Conservation (phyloP, 2,888 invertebrate species). For the Auanema sp. region DNA sequence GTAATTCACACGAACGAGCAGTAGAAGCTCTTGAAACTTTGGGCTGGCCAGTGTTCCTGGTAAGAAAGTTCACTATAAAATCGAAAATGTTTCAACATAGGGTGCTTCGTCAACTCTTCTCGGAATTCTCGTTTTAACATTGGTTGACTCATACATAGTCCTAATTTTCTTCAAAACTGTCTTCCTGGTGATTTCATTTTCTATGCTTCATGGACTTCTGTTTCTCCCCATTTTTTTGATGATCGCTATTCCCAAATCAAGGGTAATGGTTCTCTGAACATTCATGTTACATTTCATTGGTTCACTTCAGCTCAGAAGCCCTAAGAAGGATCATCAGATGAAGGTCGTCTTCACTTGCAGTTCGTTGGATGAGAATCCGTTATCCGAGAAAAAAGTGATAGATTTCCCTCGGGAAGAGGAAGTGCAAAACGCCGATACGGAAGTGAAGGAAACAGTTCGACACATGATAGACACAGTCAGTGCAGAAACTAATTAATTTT, state of each 20-base stretch:
- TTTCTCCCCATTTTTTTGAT: constrained; percentile 61
- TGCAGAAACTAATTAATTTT: no score
- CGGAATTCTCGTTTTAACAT: constrained; percentile 54
- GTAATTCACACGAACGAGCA: constrained; percentile 37
- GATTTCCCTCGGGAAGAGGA: no score
- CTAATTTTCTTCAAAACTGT: constrained; percentile 62
- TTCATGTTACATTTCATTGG: not conserved
- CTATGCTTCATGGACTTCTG: constrained; percentile 61
- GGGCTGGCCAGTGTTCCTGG: constrained; percentile 80
- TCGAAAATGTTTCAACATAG: constrained; percentile 15
- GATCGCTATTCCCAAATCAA: constrained; percentile 29
- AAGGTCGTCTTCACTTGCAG: constrained; percentile 4
- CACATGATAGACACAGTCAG: no score
- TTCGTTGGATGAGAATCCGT: not conserved
- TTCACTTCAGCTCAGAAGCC: not conserved
- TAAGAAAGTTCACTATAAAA: constrained; percentile 7
- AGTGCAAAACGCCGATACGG: no score
- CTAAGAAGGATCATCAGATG: not conserved
- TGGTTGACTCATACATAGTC: constrained; percentile 60
- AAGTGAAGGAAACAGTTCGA: no score
- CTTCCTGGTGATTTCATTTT: constrained; percentile 59
- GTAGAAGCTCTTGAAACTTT: constrained; percentile 78
- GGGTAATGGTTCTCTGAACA: constrained; percentile 4
- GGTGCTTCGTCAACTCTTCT: constrained; percentile 61
- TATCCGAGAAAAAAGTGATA: not conserved